These are phyloP conservation scores for Streblospio benedicti DNA, from an alignment of 1,140 invertebrate species.

Conservation along the genomic window DNA sequence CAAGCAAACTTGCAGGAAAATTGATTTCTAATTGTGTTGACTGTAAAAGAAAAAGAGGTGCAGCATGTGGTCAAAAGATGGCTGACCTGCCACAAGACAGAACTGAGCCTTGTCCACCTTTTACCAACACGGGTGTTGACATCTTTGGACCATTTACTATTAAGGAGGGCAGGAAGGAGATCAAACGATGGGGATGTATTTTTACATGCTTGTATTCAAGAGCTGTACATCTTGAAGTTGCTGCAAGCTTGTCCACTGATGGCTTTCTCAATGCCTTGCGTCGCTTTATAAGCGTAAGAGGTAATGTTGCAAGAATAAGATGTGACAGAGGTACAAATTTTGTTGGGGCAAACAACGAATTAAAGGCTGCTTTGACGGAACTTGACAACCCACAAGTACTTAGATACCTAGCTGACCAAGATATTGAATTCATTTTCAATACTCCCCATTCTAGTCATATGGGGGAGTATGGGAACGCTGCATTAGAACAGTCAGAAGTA, in stretches of 20 bases:
- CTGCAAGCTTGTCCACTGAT: slow-evolving; percentile 20
- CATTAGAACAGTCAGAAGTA: slow-evolving; percentile 22
- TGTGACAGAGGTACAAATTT: slow-evolving; percentile 28
- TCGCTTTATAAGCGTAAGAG: slow-evolving; percentile 17
- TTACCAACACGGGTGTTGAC: slow-evolving; percentile 20
- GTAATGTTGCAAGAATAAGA: slow-evolving; percentile 13
- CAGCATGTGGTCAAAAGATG: slow-evolving; percentile 20
- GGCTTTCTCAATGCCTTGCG: slow-evolving; percentile 26
- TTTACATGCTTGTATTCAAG: slow-evolving; percentile 19
- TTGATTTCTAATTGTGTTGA: slow-evolving; percentile 21
- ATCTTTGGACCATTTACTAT: slow-evolving; percentile 24
- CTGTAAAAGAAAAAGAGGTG: slow-evolving; percentile 16
- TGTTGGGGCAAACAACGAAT: slow-evolving; percentile 15
- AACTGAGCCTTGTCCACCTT: slow-evolving; percentile 17
- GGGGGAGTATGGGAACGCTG: slow-evolving; percentile 25
- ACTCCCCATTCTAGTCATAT: slow-evolving; percentile 14
- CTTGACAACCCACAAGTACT: not conserved
- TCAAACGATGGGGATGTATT: slow-evolving; percentile 18
- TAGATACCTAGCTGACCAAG: slow-evolving; percentile 1
- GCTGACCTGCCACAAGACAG: slow-evolving; percentile 22
- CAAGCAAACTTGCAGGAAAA: slow-evolving; percentile 14
- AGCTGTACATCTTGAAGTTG: slow-evolving; percentile 22
- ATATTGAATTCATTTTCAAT: slow-evolving; percentile 13
- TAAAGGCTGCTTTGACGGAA: not conserved
- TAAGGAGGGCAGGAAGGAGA: slow-evolving; percentile 22